Evolutionary conservation across 1,140 invertebrate genomes (phyloP).

Genomic region (Lordiphosa mommai): DNA sequence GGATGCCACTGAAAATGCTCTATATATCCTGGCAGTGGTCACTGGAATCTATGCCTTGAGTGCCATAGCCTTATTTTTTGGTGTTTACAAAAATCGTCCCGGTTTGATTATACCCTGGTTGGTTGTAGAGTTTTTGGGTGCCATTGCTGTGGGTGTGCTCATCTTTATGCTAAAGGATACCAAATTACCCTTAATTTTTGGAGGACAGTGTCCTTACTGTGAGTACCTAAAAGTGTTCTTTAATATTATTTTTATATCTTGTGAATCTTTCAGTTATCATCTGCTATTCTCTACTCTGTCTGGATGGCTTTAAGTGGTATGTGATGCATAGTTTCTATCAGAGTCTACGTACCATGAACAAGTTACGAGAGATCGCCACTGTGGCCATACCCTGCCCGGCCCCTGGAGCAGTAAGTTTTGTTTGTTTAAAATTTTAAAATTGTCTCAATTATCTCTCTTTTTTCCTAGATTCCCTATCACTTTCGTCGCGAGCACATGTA

Average conservation of each 20-base stretch:
- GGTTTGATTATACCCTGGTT: constrained; percentile 71
- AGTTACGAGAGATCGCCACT: constrained; percentile 73
- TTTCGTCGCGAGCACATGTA: constrained; percentile 77
- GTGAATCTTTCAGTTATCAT: constrained; percentile 45
- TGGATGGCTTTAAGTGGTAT: constrained; percentile 73
- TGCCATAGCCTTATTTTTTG: constrained; percentile 61
- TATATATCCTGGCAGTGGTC: constrained; percentile 55
- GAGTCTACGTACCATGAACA: constrained; percentile 70
- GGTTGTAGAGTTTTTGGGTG: constrained; percentile 60
- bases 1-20: constrained; percentile 61
- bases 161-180: constrained; percentile 59
- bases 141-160: constrained; percentile 44
- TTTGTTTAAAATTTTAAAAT: no score
- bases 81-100: constrained; percentile 68
- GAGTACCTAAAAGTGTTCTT: constrained; percentile 20
- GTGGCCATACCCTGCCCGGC: constrained; percentile 77
- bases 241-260: background rate
- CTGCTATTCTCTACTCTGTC: constrained; percentile 51
- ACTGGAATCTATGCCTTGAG: constrained; percentile 56
- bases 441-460: background rate
- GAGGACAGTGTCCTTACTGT: constrained; percentile 65
- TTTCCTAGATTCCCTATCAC: constrained; percentile 65
- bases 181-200: constrained; percentile 53
- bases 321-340: constrained; percentile 74
- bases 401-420: constrained; percentile 59